Percentiles rank a stretch among this genome's conserved stretches.
Conservation (phyloP, 2,797 vertebrate species). For the Adrianichthys oophorus region DNA sequence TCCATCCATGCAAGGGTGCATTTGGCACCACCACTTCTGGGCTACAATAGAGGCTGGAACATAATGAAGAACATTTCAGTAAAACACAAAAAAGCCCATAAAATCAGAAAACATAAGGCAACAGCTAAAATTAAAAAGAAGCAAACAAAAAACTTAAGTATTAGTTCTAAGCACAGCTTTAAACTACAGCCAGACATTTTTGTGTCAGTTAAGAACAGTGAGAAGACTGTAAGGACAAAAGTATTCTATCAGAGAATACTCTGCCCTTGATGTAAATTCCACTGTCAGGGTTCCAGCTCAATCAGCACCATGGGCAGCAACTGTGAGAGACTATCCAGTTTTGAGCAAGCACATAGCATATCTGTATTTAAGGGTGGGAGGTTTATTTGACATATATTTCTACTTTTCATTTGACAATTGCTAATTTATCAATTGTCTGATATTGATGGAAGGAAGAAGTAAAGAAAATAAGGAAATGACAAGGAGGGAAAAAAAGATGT, state of each 20-base stretch:
- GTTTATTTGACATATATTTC: background rate
- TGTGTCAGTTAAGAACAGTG: background rate
- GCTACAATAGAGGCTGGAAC: constrained; percentile 79
- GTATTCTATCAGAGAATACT: background rate
- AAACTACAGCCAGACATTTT: background rate
- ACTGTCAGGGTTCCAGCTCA: background rate
- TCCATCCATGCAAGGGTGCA: constrained; percentile 82
- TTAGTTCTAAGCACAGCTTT: no score
- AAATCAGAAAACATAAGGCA: background rate
- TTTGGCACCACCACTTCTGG: constrained; percentile 86
- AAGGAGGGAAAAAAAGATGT: no score
- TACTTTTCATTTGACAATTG: no score
- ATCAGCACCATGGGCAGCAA: constrained; percentile 24
- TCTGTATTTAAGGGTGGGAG: background rate
- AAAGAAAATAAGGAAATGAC: no score
- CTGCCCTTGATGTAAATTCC: constrained; percentile 12
- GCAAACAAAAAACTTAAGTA: no score
- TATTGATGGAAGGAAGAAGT: no score
- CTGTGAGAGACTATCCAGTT: background rate
- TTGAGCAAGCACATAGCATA: background rate
- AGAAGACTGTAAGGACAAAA: background rate
- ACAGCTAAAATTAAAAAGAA: background rate
- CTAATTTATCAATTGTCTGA: no score
- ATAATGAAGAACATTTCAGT: background rate
- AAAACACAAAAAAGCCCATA: background rate